These are phyloP conservation scores for Manacus vitellinus DNA, from an alignment of 2,113 vertebrate genomes.

Conservation along the genomic window DNA sequence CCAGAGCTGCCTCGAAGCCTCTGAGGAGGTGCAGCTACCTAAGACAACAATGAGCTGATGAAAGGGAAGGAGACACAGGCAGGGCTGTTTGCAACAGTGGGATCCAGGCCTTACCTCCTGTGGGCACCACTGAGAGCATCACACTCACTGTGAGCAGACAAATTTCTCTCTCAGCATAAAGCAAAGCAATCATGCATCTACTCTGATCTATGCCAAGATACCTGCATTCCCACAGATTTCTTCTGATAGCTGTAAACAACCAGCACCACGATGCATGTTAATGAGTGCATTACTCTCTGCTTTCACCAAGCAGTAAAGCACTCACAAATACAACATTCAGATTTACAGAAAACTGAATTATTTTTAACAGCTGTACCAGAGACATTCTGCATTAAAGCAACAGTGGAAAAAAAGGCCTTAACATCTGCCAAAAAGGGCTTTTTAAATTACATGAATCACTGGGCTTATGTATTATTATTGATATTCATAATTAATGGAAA, in stretches of 20 bases:
- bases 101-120: not conserved
- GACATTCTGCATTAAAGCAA: not conserved
- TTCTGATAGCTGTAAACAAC: not conserved
- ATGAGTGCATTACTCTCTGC: not conserved
- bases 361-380: not conserved
- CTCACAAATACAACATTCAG: not conserved
- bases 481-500: conserved; percentile 46
- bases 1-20: not conserved
- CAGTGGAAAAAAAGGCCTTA: not conserved
- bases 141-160: rapidly evolving
- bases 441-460: not conserved
- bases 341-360: not conserved
- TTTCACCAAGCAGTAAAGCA: not conserved
- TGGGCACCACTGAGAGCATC: not conserved
- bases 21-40: not conserved
- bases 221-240: not conserved
- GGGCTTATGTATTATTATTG: not conserved
- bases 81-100: not conserved
- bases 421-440: not conserved
- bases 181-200: not conserved
- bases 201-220: not conserved
- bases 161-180: not conserved
- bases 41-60: not conserved
- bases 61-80: not conserved
- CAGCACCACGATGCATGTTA: not conserved